phyloP scores from a whole-genome alignment of 2,113 vertebrate genomes.

The Zosterops lateralis region DNA sequence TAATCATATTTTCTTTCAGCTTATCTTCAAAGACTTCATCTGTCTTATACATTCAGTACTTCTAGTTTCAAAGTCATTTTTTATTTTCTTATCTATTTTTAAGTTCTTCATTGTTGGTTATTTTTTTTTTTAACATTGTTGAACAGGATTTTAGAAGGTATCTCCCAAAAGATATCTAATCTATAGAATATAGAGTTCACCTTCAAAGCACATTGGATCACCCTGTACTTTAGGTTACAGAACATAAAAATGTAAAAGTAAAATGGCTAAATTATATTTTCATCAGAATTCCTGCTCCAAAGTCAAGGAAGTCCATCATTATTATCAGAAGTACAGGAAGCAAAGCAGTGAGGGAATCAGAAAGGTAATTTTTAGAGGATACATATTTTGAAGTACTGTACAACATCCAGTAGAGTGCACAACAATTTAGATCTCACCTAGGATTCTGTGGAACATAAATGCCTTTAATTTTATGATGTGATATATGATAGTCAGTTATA shows the following conservation, averaged over 20 bases:
- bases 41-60: neutral
- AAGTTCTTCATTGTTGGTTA: conserved; percentile 11
- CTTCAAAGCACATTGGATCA: conserved; percentile 43
- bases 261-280: conserved; percentile 46
- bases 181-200: conserved; percentile 1
- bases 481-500: conserved; percentile 53
- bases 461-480: conserved; percentile 57
- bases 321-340: conserved; percentile 18
- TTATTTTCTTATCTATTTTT: conserved; percentile 28
- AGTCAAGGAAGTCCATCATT: conserved; percentile 41
- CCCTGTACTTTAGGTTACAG: conserved; percentile 14
- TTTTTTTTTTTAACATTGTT: conserved; percentile 23
- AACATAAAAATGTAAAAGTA: conserved; percentile 37
- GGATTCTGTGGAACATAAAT: conserved; percentile 50
- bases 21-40: conserved; percentile 28
- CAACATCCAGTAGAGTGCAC: conserved; percentile 4
- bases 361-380: conserved; percentile 27
- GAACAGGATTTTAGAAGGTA: conserved; percentile 29
- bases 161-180: conserved; percentile 39
- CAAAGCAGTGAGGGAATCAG: conserved; percentile 27
- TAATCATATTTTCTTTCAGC: conserved; percentile 59
- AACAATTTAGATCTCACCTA: neutral
- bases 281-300: conserved; percentile 37
- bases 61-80: conserved; percentile 3
- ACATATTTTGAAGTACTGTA: neutral